These are phyloP conservation scores for Andinoacara biseriatus DNA, from an alignment of 2,113 vertebrate species.

Conservation along the genomic window DNA sequence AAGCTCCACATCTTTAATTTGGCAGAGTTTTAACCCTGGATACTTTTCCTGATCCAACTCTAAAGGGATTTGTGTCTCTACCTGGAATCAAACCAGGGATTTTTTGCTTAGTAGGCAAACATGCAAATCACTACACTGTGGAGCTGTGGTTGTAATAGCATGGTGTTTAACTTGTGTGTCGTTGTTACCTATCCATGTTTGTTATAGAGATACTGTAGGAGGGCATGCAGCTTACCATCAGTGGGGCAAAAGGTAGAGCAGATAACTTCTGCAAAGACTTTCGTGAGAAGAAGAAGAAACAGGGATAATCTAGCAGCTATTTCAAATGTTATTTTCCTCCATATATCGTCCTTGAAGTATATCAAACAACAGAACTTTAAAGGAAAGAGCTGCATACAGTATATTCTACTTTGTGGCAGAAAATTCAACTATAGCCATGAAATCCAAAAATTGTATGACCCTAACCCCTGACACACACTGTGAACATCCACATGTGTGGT, in stretches of 20 bases:
- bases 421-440: not conserved
- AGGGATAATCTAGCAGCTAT: not conserved
- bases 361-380: not conserved
- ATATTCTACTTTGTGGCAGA: not conserved
- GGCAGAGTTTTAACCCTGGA: too few species aligned
- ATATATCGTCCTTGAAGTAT: not conserved
- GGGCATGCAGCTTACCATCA: not conserved
- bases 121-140: too few species aligned
- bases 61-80: too few species aligned
- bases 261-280: not conserved
- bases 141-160: too few species aligned
- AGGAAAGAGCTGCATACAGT: not conserved
- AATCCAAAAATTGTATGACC: not conserved
- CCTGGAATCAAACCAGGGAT: too few species aligned
- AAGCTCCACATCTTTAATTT: too few species aligned
- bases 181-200: not conserved
- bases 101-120: too few species aligned
- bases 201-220: not conserved
- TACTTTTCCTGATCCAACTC: too few species aligned
- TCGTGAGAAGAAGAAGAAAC: not conserved
- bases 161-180: not conserved
- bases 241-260: not conserved
- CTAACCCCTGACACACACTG: not conserved
- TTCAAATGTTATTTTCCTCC: not conserved
- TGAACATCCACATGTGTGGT: conserved; percentile 26